phyloP scores from a whole-genome alignment of 2,888 invertebrate species.

The Spodoptera exigua region DNA sequence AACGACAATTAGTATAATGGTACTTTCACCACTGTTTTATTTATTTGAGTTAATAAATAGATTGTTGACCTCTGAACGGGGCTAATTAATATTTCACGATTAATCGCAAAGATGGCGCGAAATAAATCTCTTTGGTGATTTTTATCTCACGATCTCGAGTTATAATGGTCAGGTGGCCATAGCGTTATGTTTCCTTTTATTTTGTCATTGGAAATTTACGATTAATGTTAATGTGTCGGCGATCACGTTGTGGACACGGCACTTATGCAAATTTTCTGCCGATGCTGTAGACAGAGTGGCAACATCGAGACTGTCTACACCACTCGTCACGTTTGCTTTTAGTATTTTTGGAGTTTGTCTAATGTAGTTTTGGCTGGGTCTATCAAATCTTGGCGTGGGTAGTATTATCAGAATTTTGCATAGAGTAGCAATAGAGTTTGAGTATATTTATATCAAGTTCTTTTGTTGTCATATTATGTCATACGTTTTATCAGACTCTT shows the following conservation, averaged over 20 bases:
- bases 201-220: slow-evolving; percentile 78
- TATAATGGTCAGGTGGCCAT: slow-evolving; percentile 77
- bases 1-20: slow-evolving; percentile 32
- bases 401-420: too few relatives aligned
- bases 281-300: slow-evolving; percentile 84
- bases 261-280: slow-evolving; percentile 76
- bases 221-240: slow-evolving; percentile 71
- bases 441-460: too few relatives aligned
- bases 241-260: slow-evolving; percentile 75
- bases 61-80: slow-evolving; percentile 74
- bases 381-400: too few relatives aligned
- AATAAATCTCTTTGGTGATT: slow-evolving; percentile 77
- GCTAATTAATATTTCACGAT: slow-evolving; percentile 81
- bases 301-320: slow-evolving; percentile 64
- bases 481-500: too few relatives aligned
- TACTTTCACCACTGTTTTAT: slow-evolving; percentile 42
- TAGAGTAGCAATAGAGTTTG: too few relatives aligned
- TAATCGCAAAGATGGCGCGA: slow-evolving; percentile 70
- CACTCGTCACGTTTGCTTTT: slow-evolving; percentile 42
- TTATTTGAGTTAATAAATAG: slow-evolving; percentile 68
- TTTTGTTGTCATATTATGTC: too few relatives aligned
- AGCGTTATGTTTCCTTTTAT: slow-evolving; percentile 71
- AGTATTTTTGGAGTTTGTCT: slow-evolving; percentile 24
- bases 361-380: too few relatives aligned
- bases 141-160: slow-evolving; percentile 69